Evolutionary conservation across 2,797 vertebrate genomes (phyloP), one percentile per base, ranked within the genome.

Genomic region (Halcyon leucocephala): DNA sequence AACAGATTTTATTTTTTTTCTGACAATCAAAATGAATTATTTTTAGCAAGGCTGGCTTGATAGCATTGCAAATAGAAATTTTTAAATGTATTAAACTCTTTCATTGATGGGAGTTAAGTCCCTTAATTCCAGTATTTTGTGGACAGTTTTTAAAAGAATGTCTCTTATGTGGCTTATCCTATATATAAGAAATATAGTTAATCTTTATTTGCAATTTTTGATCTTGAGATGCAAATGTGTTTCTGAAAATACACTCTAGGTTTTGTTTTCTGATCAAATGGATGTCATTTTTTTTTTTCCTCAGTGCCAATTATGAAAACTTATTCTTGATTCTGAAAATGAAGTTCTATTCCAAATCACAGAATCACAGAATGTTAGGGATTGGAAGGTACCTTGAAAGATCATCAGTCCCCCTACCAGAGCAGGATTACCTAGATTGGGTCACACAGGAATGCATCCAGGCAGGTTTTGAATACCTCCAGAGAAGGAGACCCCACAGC

Each of bases 271-370:
- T 51, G 42, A 52, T 72, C n/a, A 79, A 79, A 69, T 31, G 17
- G 21, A 44, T 41, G 35, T 42, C 10, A 24, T 61, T 4, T 5
- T 5, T 31, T 33, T 8, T 11, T 1, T 7, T 1, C 5, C 1
- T 14, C 39, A 11, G 4, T 70, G 16, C 16, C 3, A 71, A 17
- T 84, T 39, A 28, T 6, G 57, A 70, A 89, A 69, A 46, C 19
- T 61, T 66, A 44, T 67, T 13, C 15, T 84, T 64, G 25, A 41
- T 81, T 88, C 58, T 86, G 61, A 79, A 93, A 82, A 66, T 49
- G 9, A 82, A 82, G 31, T 85, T 84, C 13, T 69, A 4, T 60
- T 95, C n/a, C 35, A 41, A 24, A 61, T 42, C 41, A 42, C 41
- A 42, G 41, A 42, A 42, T 42, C 41, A 42, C 41, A 42, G 41